Conservation (phyloP, 2,797 vertebrate genomes). For the Lepidocolaptes lacrymiger region DNA sequence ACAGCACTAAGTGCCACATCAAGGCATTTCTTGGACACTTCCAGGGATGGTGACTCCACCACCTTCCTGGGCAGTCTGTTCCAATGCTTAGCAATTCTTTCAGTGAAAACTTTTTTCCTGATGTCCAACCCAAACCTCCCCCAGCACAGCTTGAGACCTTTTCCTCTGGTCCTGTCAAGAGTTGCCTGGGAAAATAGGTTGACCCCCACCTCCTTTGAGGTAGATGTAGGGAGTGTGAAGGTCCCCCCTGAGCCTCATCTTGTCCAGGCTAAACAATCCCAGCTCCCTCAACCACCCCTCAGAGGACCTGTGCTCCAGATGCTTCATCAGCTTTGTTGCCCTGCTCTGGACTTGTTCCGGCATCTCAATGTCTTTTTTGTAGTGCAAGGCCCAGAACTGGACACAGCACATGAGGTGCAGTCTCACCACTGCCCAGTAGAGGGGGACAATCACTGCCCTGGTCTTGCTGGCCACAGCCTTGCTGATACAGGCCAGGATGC, state of each 20-base stretch:
- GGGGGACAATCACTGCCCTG: accelerated
- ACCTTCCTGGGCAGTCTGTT: background rate
- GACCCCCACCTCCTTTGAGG: background rate
- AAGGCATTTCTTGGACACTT: background rate
- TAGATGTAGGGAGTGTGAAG: background rate
- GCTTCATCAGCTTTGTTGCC: accelerated
- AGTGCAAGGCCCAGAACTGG: background rate
- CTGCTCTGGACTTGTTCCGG: accelerated
- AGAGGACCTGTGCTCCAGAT: background rate
- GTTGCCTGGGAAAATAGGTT: accelerated
- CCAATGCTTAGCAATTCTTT: background rate
- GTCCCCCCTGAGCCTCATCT: background rate
- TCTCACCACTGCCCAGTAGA: background rate
- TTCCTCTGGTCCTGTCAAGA: background rate
- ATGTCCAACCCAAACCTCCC: background rate
- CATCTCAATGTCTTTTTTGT: background rate
- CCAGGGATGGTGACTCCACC: background rate
- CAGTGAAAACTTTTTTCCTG: background rate
- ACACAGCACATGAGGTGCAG: accelerated
- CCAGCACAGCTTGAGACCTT: background rate
- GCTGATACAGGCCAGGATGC: background rate
- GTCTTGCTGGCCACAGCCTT: background rate
- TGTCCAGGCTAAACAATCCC: background rate
- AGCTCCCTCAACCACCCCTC: background rate
- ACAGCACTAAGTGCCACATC: background rate